Evolutionary conservation across 2,888 invertebrate genomes (phyloP).

Genomic region (Toxonevra muliebris): DNA sequence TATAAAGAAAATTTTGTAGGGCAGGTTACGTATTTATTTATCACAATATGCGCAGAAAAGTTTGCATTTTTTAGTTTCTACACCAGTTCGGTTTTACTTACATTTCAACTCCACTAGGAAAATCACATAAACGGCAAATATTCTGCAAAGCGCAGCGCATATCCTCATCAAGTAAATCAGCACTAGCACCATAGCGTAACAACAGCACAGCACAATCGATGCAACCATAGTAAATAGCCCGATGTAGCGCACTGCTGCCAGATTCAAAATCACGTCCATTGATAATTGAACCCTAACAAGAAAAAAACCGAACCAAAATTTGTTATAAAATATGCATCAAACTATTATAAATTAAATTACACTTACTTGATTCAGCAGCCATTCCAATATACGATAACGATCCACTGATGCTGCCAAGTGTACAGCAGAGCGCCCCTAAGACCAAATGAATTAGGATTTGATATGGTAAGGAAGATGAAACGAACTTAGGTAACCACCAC

Average conservation of each 20-base stretch:
- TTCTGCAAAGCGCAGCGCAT: conserved; percentile 57
- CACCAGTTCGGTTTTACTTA: conserved; percentile 22
- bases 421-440: conserved; percentile 77
- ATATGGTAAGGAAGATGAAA: background rate
- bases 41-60: background rate
- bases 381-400: conserved; percentile 73
- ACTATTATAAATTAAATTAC: conserved; percentile 6
- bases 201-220: conserved; percentile 77
- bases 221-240: conserved; percentile 85
- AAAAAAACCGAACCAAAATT: background rate
- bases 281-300: conserved; percentile 55
- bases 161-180: conserved; percentile 59
- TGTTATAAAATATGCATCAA: background rate
- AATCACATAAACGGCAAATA: conserved; percentile 64
- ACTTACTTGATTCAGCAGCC: conserved; percentile 72
- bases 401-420: conserved; percentile 83
- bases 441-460: conserved; percentile 6
- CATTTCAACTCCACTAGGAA: conserved; percentile 44
- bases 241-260: conserved; percentile 80
- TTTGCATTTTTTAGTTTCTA: background rate
- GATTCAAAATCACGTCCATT: conserved; percentile 64
- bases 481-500: conserved; percentile 35
- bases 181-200: conserved; percentile 70
- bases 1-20: conserved; percentile 33
- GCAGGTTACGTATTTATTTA: conserved; percentile 55